phyloP scores from a whole-genome alignment of 2,113 vertebrate genomes.

The Pseudolaguvia tuberculata region DNA sequence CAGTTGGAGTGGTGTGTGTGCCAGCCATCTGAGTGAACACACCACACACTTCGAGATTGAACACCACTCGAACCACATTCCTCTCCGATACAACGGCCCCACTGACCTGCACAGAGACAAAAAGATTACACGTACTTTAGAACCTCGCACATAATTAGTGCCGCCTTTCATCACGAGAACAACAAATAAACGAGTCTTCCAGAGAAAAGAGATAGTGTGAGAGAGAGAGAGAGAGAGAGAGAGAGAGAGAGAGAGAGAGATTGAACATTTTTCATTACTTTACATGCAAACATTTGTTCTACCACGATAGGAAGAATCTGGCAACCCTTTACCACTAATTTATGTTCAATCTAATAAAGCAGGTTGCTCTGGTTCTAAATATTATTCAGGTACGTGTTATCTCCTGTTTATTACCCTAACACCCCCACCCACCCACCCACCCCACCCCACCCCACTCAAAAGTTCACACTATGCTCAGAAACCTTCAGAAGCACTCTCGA shows the following conservation, averaged over 20 bases:
- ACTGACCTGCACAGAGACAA: slow-evolving; percentile 75
- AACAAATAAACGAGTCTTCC: neutral
- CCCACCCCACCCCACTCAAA: no score
- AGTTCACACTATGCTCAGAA: neutral
- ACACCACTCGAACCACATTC: slow-evolving; percentile 80
- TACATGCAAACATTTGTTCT: neutral
- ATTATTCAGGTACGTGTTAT: neutral
- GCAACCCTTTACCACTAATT: neutral
- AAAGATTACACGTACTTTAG: neutral
- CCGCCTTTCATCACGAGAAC: neutral
- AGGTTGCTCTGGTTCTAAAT: no score
- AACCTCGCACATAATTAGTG: neutral
- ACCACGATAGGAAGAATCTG: neutral
- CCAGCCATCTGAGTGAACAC: slow-evolving; percentile 88
- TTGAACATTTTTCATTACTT: neutral
- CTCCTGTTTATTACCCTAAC: neutral
- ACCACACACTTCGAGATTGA: slow-evolving; percentile 85
- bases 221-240: no score
- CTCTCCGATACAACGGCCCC: slow-evolving; percentile 86
- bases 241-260: neutral
- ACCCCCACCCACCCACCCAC: no score
- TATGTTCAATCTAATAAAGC: neutral
- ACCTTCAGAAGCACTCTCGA: neutral
- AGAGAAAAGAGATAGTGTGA: neutral
- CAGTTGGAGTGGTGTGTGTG: slow-evolving; percentile 84